phyloP scores from a whole-genome alignment of 2,888 invertebrate species.

The Brachylomia viminalis region DNA sequence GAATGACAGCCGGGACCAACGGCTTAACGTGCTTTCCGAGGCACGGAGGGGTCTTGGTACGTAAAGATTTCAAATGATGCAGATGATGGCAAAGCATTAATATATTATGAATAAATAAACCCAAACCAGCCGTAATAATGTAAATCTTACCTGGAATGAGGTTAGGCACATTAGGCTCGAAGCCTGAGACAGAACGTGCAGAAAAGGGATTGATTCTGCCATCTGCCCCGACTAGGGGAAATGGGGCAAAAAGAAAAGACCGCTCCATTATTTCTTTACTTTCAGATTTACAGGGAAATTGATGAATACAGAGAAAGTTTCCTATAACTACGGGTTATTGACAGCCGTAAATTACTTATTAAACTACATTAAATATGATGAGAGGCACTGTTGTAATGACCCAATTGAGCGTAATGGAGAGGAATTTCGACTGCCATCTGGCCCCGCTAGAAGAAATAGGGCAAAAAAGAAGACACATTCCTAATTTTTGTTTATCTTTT shows the following conservation, averaged over 20 bases:
- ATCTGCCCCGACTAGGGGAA: constrained; percentile 56
- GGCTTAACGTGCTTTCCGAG: too few relatives aligned
- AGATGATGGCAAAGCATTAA: constrained; percentile 25
- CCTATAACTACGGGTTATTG: constrained; percentile 4
- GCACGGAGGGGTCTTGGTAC: too few relatives aligned
- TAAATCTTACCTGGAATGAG: constrained; percentile 51
- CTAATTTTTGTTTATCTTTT: not conserved
- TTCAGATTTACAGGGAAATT: not conserved
- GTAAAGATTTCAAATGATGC: too few relatives aligned
- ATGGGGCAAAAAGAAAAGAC: constrained; percentile 39
- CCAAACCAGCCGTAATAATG: constrained; percentile 14
- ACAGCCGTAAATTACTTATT: not conserved
- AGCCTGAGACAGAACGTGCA: constrained; percentile 37
- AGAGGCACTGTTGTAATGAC: not conserved
- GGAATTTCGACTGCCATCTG: constrained; percentile 26
- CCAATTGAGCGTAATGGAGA: not conserved
- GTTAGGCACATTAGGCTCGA: constrained; percentile 50
- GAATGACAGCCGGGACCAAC: too few relatives aligned
- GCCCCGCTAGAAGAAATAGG: constrained; percentile 10
- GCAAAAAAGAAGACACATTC: not conserved
- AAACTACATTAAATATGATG: not conserved
- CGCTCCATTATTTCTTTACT: constrained; percentile 6
- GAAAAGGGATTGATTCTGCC: constrained; percentile 40
- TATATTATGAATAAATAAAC: not conserved
- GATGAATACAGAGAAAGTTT: not conserved